These are phyloP conservation scores for Neogale vison DNA, from an alignment of 2,113 vertebrate species.

Conservation along the genomic window DNA sequence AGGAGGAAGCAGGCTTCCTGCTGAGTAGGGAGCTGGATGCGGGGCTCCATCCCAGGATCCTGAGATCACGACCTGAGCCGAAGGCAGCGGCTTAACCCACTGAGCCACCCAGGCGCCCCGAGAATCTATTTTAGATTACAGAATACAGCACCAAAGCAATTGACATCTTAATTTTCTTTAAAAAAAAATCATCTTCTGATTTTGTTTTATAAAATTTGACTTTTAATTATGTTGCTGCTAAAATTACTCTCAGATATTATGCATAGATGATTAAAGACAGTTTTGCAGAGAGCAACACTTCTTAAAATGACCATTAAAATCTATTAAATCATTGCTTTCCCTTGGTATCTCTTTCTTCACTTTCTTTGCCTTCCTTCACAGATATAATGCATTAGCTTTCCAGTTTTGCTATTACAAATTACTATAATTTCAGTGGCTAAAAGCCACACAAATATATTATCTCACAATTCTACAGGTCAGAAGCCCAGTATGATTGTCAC, in stretches of 20 bases:
- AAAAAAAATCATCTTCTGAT: background rate
- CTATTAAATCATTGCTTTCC: background rate
- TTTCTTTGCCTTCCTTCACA: background rate
- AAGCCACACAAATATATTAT: background rate
- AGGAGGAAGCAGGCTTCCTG: too few relatives aligned
- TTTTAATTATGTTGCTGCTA: slow-evolving; percentile 37
- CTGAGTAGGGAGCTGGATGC: too few relatives aligned
- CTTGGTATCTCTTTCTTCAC: background rate
- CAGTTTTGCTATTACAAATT: background rate
- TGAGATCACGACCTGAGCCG: too few relatives aligned
- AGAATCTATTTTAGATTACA: slow-evolving; percentile 33
- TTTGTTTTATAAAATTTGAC: slow-evolving; percentile 51
- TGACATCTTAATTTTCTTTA: slow-evolving; percentile 13
- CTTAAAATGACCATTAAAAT: background rate
- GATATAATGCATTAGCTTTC: background rate
- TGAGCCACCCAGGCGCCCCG: too few relatives aligned
- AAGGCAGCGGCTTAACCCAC: too few relatives aligned
- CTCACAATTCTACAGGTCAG: background rate
- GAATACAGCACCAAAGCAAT: background rate
- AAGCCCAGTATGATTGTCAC: background rate
- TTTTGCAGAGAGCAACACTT: background rate
- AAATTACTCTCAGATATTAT: background rate
- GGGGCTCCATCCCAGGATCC: too few relatives aligned
- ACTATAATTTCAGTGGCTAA: background rate
- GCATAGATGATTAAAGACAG: background rate